phyloP scores from a whole-genome alignment of 64 coral and sea anemone species.

The Dendronephthya gigantea region DNA sequence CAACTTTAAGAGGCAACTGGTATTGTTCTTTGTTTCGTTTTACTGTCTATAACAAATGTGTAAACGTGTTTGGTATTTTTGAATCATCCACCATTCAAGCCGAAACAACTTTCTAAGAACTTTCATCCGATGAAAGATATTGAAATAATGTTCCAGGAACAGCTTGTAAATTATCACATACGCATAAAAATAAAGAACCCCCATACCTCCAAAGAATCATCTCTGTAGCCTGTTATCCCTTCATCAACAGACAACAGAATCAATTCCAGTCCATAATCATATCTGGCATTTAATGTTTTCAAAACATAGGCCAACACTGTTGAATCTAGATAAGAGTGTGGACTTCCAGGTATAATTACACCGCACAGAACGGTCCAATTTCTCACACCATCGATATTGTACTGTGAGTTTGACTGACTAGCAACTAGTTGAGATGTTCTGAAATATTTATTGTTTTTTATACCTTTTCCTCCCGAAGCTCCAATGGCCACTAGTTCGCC shows the following conservation, averaged over 20 bases:
- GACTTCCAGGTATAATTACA: neutral
- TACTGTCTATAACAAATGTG: slow-evolving; percentile 50
- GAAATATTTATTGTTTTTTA: no score
- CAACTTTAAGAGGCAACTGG: slow-evolving; percentile 86
- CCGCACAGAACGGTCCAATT: no score
- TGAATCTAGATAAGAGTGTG: slow-evolving; percentile 53
- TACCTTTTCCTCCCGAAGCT: slow-evolving; percentile 99
- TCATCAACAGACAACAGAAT: slow-evolving; percentile 90
- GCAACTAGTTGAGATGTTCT: neutral
- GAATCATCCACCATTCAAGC: no score
- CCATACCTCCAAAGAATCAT: slow-evolving; percentile 92
- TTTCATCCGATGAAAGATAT: no score
- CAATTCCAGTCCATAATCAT: slow-evolving; percentile 72
- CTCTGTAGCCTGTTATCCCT: slow-evolving; percentile 93
- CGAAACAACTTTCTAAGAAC: no score
- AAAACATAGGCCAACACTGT: slow-evolving; percentile 88
- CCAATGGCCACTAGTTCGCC: slow-evolving; percentile 87
- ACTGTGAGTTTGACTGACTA: neutral
- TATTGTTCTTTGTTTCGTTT: slow-evolving; percentile 92
- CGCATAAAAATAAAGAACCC: neutral
- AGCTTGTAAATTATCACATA: neutral
- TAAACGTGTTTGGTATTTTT: no score
- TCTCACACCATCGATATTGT: no score
- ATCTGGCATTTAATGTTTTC: slow-evolving; percentile 79
- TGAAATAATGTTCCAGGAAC: neutral